phyloP scores from a whole-genome alignment of 1,140 invertebrate species.

The Plectrocnemia conspersa region DNA sequence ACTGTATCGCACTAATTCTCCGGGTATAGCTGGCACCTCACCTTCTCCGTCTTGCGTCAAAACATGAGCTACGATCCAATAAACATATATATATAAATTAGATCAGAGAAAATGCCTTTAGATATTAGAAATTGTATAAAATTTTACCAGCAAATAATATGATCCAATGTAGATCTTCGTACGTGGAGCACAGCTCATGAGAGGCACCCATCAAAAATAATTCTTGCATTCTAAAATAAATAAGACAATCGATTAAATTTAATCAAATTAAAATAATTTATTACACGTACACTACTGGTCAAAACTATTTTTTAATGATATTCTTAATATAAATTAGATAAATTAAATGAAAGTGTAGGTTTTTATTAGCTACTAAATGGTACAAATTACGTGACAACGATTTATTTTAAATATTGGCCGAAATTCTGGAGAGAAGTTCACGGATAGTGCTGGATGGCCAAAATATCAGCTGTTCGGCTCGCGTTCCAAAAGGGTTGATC shows the following conservation, averaged over 20 bases:
- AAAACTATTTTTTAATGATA: no score
- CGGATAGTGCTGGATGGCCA: no score
- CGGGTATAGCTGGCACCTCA: constrained; percentile 71
- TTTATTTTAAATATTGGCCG: no score
- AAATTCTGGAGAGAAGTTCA: no score
- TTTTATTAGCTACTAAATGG: no score
- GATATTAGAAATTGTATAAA: not conserved
- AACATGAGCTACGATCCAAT: constrained; percentile 17
- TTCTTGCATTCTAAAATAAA: constrained; percentile 48
- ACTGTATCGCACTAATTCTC: constrained; percentile 69
- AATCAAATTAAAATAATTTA: not conserved
- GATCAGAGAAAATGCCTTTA: not conserved
- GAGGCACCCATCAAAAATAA: constrained; percentile 54
- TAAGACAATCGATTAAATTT: constrained; percentile 2
- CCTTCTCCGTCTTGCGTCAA: constrained; percentile 49
- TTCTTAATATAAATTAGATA: no score
- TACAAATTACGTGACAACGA: no score
- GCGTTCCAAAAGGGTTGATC: no score
- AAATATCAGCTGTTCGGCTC: no score
- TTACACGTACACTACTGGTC: not conserved
- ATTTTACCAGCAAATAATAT: constrained; percentile 73
- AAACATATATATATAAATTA: constrained; percentile 3
- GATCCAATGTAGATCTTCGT: constrained; percentile 88
- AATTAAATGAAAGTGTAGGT: no score
- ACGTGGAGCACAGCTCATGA: constrained; percentile 55